Evolutionary conservation across 2,888 invertebrate genomes (phyloP), one percentile per base, ranked within the genome.

Genomic region (Lathronympha strigana): DNA sequence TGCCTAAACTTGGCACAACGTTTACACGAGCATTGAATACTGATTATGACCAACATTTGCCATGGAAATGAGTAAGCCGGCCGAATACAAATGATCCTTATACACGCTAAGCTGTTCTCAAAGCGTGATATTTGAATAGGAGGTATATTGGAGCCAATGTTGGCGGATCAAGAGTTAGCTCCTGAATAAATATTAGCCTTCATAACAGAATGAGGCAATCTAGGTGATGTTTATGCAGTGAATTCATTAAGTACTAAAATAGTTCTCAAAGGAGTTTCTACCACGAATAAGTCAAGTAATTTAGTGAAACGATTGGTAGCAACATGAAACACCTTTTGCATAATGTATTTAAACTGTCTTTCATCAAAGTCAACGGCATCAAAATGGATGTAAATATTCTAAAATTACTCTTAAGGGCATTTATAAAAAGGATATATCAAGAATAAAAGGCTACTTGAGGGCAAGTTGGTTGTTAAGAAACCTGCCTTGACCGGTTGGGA

Each of bases 1-100:
- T 84, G 79, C 83, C 83, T 85, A 86, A 87, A 87, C 82, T 81
- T 80, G 80, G 84, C 82, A 81, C 83, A 79, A 74, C 80, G 78
- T 73, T 77, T 72, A 73, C 72, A 80, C 84, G 79, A 73, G 73
- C 66, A 68, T 68, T 68, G 88, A 82, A 88, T 88, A 86, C 80
- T 82, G 78, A 88, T 84, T 77, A 79, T 69, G 69, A 71, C 74
- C 72, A 77, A 78, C 74, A 74, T 76, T 77, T 71, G 72, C 69
- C 75, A 74, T 75, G 78, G 72, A 76, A 78, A 77, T 72, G 69
- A 72, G 72, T 54, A 67, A 53, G 45, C 63, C 75, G 51, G 61
- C 75, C 57, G 58, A 73, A 67, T 70, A 57, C 60, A 69, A 63
- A 69, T 53, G 68, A 31, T n/a, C 36, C 53, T 54, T 50, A 63